Evolutionary conservation across 2,797 vertebrate species (phyloP).

Genomic region (Ceryle rudis): DNA sequence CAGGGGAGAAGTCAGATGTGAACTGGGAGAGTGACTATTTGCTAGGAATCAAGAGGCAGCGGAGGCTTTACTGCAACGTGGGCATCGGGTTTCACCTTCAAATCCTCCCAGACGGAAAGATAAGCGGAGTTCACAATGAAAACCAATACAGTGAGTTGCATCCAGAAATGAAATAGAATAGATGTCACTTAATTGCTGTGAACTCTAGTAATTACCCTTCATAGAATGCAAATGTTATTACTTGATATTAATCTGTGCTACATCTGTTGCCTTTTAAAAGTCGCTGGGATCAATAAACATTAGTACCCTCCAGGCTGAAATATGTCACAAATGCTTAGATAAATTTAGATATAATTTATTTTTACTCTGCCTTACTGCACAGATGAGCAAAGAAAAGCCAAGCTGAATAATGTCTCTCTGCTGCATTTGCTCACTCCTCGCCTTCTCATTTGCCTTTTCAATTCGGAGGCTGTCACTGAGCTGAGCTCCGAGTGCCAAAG

Average conservation of each 20-base stretch:
- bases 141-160: constrained; percentile 97
- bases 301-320: constrained; percentile 70
- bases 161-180: constrained; percentile 79
- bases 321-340: constrained; percentile 80
- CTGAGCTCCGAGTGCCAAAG: background rate
- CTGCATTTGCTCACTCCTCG: background rate
- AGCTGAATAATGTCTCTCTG: background rate
- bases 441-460: constrained; percentile 5
- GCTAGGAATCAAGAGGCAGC: constrained; percentile 95
- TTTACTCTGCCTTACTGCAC: constrained; percentile 80
- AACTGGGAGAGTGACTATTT: constrained; percentile 95
- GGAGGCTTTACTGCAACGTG: constrained; percentile 98
- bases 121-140: constrained; percentile 93
- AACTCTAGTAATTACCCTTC: constrained; percentile 71
- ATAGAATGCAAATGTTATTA: constrained; percentile 66
- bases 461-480: rapidly evolving
- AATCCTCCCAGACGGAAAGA: constrained; percentile 91
- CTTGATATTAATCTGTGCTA: constrained; percentile 72
- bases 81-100: constrained; percentile 99
- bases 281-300: constrained; percentile 73
- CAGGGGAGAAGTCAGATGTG: constrained; percentile 88
- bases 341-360: constrained; percentile 85
- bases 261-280: constrained; percentile 75
- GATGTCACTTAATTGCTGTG: constrained; percentile 71
- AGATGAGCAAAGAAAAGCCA: constrained; percentile 63